A percentile compares a stretch with the other conserved stretches of the same genome.
Evolutionary conservation across 2,888 invertebrate genomes (phyloP).

Genomic region (Pyrgus malvae): DNA sequence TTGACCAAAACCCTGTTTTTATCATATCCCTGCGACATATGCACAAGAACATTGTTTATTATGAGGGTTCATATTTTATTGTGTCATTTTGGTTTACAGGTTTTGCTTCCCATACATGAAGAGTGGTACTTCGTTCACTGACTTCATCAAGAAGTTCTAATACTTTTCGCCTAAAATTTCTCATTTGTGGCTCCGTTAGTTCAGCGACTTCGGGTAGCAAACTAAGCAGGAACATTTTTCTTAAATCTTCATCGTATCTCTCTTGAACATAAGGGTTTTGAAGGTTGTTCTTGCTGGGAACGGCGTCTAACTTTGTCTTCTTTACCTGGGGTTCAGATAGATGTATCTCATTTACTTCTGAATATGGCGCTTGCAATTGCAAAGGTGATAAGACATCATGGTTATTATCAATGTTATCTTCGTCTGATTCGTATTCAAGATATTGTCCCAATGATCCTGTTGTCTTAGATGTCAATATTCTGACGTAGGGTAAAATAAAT

Average conservation of each 20-base stretch:
- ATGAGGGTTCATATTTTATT: background rate
- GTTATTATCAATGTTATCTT: constrained; percentile 7
- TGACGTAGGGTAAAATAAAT: constrained; percentile 48
- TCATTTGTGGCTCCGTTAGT: constrained; percentile 47
- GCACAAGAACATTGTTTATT: too few relatives aligned
- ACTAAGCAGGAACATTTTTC: constrained; percentile 44
- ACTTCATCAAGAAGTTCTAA: constrained; percentile 42
- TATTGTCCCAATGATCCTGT: background rate
- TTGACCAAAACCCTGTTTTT: too few relatives aligned
- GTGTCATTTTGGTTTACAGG: background rate
- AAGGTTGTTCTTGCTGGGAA: background rate
- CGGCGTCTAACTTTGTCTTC: background rate
- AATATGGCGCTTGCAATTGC: background rate
- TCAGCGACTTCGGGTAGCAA: constrained; percentile 48
- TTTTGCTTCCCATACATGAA: background rate
- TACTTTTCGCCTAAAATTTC: constrained; percentile 46
- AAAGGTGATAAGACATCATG: background rate
- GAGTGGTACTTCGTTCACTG: background rate
- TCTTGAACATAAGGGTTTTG: background rate
- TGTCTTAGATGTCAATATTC: constrained; percentile 37
- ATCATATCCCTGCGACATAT: too few relatives aligned
- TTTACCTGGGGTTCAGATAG: background rate
- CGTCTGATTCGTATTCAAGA: constrained; percentile 1
- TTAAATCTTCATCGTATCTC: background rate
- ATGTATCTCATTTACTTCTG: background rate